These are phyloP conservation scores for Macaria notata DNA, from an alignment of 2,888 invertebrate species.

Conservation along the genomic window DNA sequence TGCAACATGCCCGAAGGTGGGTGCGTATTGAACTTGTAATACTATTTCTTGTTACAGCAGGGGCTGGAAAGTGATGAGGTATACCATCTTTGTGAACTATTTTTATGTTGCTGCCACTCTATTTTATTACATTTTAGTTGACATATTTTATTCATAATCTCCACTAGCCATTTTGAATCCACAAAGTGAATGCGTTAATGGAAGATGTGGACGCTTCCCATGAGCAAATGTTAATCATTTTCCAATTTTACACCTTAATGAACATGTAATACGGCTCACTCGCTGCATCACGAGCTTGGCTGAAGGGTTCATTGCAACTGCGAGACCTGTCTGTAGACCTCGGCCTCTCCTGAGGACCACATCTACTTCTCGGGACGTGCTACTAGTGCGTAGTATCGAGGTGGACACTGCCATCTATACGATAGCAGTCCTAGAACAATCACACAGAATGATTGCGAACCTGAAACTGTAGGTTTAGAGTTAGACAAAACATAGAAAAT, in stretches of 20 bases:
- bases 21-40: constrained; percentile 82
- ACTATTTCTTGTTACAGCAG: constrained; percentile 89
- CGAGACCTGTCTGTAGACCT: constrained; percentile 24
- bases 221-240: constrained; percentile 68
- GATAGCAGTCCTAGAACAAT: constrained; percentile 12
- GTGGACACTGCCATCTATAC: constrained; percentile 9
- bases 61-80: constrained; percentile 97
- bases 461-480: constrained; percentile 14
- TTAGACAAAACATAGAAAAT: too few species aligned
- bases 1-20: constrained; percentile 76
- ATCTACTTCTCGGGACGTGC: too few species aligned
- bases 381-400: constrained; percentile 9
- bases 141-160: constrained; percentile 74
- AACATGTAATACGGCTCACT: constrained; percentile 60
- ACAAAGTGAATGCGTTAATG: constrained; percentile 77
- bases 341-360: too few species aligned
- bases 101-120: constrained; percentile 81
- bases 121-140: constrained; percentile 77
- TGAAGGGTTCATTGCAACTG: constrained; percentile 36
- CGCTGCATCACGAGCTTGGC: constrained; percentile 68
- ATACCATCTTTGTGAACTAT: constrained; percentile 83
- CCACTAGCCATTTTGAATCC: constrained; percentile 76
- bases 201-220: constrained; percentile 80
- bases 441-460: constrained; percentile 11
- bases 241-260: constrained; percentile 61